phyloP scores from a whole-genome alignment of 2,797 vertebrate genomes.

The Lateolabrax maculatus region DNA sequence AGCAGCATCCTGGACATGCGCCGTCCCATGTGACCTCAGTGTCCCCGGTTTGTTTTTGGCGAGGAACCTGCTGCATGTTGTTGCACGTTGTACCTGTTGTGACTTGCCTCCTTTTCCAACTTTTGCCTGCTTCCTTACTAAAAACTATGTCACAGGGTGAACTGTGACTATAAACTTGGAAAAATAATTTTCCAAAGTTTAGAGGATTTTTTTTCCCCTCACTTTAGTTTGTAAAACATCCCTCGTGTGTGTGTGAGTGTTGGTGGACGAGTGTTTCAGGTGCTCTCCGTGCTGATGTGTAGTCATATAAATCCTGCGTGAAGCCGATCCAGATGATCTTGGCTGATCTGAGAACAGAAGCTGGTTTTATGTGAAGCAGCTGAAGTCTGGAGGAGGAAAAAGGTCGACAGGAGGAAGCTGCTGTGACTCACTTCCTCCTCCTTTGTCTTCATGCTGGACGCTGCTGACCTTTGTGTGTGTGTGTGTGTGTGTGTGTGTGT shows the following conservation, averaged over 20 bases:
- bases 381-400: slow-evolving; percentile 54
- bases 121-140: too few relatives aligned
- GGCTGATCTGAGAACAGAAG: slow-evolving; percentile 34
- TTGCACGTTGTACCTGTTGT: too few relatives aligned
- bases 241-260: background rate
- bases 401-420: slow-evolving; percentile 60
- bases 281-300: background rate
- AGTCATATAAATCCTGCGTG: background rate
- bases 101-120: too few relatives aligned
- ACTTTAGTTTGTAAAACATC: too few relatives aligned
- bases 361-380: slow-evolving; percentile 16
- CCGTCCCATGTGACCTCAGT: background rate
- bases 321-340: background rate
- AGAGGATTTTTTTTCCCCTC: too few relatives aligned
- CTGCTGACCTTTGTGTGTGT: slow-evolving; percentile 29
- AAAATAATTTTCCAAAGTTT: too few relatives aligned
- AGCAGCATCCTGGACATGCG: too few relatives aligned
- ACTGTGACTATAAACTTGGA: too few relatives aligned
- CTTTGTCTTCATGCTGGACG: slow-evolving; percentile 53
- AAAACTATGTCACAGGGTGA: too few relatives aligned
- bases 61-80: too few relatives aligned
- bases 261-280: background rate
- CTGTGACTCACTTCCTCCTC: slow-evolving; percentile 71
- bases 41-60: too few relatives aligned
- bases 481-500: slow-evolving; percentile 9